These are phyloP conservation scores for Montipora foliosa DNA, from an alignment of 64 coral and sea anemone species.

Conservation along the genomic window DNA sequence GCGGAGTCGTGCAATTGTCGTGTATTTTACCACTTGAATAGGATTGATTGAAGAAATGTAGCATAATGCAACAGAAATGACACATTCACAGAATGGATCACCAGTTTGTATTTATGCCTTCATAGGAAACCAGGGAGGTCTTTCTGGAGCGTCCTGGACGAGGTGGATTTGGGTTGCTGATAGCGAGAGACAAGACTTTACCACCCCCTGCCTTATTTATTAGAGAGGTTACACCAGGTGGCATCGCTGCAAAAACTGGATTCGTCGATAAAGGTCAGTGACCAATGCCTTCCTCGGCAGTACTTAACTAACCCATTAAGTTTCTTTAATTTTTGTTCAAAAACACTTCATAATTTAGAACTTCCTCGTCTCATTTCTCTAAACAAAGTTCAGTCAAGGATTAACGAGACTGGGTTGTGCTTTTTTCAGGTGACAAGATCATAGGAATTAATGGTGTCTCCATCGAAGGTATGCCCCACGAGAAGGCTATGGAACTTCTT, in stretches of 20 bases:
- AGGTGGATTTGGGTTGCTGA: slow-evolving; percentile 37
- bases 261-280: slow-evolving; percentile 34
- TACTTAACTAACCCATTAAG: neutral
- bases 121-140: neutral
- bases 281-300: neutral
- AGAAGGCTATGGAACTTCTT: slow-evolving; percentile 21
- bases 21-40: neutral
- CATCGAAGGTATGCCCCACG: slow-evolving; percentile 29
- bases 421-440: slow-evolving; percentile 22
- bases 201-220: slow-evolving; percentile 37
- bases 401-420: neutral
- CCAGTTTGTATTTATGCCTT: neutral
- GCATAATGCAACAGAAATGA: neutral
- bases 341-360: no score
- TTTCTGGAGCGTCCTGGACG: slow-evolving; percentile 14
- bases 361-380: no score
- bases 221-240: slow-evolving; percentile 33
- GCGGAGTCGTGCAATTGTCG: no score
- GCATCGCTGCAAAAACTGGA: slow-evolving; percentile 29
- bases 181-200: slow-evolving; percentile 40
- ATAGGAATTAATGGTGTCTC: slow-evolving; percentile 1
- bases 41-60: neutral
- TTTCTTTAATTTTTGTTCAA: no score
- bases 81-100: neutral
- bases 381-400: neutral